A percentile compares a stretch with the other conserved stretches of the same genome.
These are phyloP conservation scores for Dyspetes luteomarginatus DNA, from an alignment of 2,888 invertebrate species.

Conservation along the genomic window DNA sequence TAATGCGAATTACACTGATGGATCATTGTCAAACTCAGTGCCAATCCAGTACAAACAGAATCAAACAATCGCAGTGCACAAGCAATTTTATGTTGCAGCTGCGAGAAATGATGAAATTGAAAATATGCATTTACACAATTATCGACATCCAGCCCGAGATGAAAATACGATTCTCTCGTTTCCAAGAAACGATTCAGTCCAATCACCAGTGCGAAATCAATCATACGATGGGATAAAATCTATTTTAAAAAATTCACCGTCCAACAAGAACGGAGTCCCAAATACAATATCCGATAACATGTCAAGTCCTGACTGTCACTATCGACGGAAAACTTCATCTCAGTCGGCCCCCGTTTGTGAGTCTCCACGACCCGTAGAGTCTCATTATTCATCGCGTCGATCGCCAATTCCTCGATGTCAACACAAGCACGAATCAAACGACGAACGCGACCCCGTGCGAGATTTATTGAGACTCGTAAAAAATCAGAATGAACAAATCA, in stretches of 20 bases:
- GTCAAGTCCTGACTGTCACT: constrained; percentile 1
- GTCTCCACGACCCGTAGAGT: background rate
- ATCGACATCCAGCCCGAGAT: background rate
- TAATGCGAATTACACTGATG: background rate
- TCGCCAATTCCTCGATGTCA: constrained; percentile 26
- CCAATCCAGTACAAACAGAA: background rate
- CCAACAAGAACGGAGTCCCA: background rate
- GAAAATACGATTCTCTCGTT: constrained; percentile 1
- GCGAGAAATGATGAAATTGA: background rate
- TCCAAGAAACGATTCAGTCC: background rate
- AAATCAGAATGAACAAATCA: constrained; percentile 88
- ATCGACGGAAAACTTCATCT: background rate
- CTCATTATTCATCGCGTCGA: background rate
- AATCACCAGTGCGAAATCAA: constrained; percentile 11
- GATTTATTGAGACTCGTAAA: constrained; percentile 87
- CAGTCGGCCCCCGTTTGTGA: background rate
- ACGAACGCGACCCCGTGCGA: constrained; percentile 76
- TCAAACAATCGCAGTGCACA: background rate
- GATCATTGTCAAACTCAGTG: constrained; percentile 46
- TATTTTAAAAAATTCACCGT: constrained; percentile 38
- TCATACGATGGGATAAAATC: constrained; percentile 42
- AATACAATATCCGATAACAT: background rate
- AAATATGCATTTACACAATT: background rate
- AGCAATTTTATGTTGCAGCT: background rate
- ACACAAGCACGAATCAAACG: constrained; percentile 26